Percentiles rank a stretch among this genome's conserved stretches.
phyloP scores from a whole-genome alignment of 2,797 vertebrate species.

The Neosalanx taihuensis region DNA sequence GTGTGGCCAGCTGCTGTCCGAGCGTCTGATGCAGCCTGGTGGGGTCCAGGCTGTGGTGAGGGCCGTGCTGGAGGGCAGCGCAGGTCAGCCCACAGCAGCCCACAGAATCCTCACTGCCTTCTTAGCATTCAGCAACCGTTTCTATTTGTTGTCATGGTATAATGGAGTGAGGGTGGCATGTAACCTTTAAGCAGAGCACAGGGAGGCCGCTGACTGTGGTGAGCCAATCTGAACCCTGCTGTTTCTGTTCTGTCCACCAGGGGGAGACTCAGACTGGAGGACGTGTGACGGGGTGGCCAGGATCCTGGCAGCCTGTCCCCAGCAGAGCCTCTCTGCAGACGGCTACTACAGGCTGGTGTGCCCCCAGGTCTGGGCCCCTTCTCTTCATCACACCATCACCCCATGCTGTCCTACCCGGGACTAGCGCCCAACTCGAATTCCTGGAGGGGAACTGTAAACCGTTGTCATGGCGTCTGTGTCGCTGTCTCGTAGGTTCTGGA shows the following conservation, averaged over 20 bases:
- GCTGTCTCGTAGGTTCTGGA: conserved; percentile 73
- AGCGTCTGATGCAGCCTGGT: conserved; percentile 80
- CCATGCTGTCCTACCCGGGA: too few relatives aligned
- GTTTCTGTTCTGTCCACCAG: conserved; percentile 53
- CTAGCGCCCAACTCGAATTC: neutral
- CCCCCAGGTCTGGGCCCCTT: conserved; percentile 78
- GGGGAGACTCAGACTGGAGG: conserved; percentile 86
- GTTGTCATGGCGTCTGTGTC: too few relatives aligned
- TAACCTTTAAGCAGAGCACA: too few relatives aligned
- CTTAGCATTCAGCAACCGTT: too few relatives aligned
- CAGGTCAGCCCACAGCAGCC: conserved; percentile 55
- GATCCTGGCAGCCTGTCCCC: conserved; percentile 87
- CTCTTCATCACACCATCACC: too few relatives aligned
- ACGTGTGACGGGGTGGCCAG: conserved; percentile 86
- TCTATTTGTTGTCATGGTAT: too few relatives aligned
- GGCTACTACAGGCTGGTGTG: conserved; percentile 84
- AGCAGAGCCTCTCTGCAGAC: conserved; percentile 83
- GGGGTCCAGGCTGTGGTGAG: conserved; percentile 89
- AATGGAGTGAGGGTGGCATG: neutral
- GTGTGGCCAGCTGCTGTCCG: conserved; percentile 88
- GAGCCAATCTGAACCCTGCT: neutral
- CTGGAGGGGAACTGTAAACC: too few relatives aligned
- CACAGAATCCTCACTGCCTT: too few relatives aligned
- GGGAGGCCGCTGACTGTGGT: too few relatives aligned
- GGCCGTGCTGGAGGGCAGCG: conserved; percentile 83